Evolutionary conservation across 2,113 vertebrate genomes (phyloP).

Genomic region (Mesitornis unicolor): DNA sequence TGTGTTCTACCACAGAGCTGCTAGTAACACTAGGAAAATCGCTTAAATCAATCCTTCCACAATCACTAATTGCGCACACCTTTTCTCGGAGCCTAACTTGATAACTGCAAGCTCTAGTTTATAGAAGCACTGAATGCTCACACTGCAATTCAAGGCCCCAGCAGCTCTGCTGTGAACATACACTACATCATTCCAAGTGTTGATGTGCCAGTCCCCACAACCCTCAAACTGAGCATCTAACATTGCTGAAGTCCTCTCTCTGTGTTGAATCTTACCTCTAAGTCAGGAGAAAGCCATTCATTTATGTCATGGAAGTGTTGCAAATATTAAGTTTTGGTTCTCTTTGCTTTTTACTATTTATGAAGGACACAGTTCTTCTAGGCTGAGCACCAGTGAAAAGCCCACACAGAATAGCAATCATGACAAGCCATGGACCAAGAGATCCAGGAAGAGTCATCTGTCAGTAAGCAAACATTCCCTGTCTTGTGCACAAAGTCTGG

Average conservation of each 20-base stretch:
- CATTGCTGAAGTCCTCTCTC: background rate
- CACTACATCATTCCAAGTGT: accelerated
- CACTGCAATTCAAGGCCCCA: background rate
- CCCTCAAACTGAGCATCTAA: background rate
- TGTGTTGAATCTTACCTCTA: background rate
- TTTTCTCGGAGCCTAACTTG: background rate
- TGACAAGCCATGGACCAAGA: background rate
- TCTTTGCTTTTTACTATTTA: background rate
- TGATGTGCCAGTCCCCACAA: accelerated
- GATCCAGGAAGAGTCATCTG: background rate
- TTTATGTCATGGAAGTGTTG: background rate
- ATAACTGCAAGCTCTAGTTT: background rate
- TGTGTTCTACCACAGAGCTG: background rate
- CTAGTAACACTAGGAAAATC: background rate
- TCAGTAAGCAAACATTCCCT: background rate
- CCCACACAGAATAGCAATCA: background rate
- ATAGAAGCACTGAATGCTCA: background rate
- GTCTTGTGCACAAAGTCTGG: background rate
- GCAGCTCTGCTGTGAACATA: background rate
- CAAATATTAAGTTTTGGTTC: background rate
- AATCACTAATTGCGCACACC: accelerated
- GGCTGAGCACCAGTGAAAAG: background rate
- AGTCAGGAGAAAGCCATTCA: background rate
- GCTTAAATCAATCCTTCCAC: background rate
- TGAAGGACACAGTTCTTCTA: background rate